A percentile compares a stretch with the other conserved stretches of the same genome.
Evolutionary conservation across 2,797 vertebrate genomes (phyloP).

Genomic region (Centropyge bicolor): DNA sequence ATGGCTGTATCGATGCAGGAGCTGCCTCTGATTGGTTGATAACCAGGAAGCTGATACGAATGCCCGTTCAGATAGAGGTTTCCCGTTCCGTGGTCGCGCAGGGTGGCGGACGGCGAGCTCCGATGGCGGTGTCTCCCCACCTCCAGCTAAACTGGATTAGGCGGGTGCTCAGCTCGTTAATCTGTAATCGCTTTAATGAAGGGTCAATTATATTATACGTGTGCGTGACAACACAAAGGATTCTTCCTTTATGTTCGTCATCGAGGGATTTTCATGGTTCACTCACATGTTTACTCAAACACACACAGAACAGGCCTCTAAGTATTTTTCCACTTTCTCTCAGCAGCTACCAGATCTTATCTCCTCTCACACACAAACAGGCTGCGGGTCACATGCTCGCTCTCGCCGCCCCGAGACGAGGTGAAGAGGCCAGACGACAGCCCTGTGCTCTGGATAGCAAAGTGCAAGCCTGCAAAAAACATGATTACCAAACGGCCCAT

Average conservation of each 20-base stretch:
- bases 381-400: conserved; percentile 50
- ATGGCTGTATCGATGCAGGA: not conserved
- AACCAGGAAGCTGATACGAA: conserved; percentile 49
- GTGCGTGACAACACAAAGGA: conserved; percentile 11
- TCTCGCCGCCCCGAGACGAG: not conserved
- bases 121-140: conserved; percentile 48
- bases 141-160: conserved; percentile 72
- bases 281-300: not conserved
- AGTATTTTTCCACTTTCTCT: conserved; percentile 36
- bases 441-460: conserved; percentile 28
- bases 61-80: conserved; percentile 25
- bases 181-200: conserved; percentile 78
- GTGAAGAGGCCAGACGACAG: conserved; percentile 16
- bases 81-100: conserved; percentile 17
- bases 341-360: conserved; percentile 36
- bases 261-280: not conserved
- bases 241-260: not conserved
- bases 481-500: conserved; percentile 9
- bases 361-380: conserved; percentile 21
- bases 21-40: conserved; percentile 46
- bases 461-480: conserved; percentile 48
- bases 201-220: conserved; percentile 41
- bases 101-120: conserved; percentile 16
- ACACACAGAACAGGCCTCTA: not conserved
- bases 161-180: conserved; percentile 71